Conservation (phyloP, 2,888 invertebrate genomes). For the Villa cingulata region DNA sequence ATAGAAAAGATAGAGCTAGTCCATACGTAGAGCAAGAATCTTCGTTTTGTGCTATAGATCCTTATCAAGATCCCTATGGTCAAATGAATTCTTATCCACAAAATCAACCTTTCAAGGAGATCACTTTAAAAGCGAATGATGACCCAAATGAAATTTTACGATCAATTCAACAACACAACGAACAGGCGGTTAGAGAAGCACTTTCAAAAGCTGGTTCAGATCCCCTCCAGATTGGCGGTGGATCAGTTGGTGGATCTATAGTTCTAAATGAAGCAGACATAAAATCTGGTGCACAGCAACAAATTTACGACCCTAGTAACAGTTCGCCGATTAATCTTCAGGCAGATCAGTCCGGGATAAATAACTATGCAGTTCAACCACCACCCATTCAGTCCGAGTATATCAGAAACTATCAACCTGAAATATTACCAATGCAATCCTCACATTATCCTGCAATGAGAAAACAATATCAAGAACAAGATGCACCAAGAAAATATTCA, state of each 20-base stretch:
- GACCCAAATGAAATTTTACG: conserved; percentile 3
- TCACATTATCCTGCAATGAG: not conserved
- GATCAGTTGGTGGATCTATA: not conserved
- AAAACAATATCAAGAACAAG: not conserved
- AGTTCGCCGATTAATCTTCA: not conserved
- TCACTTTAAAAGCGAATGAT: not conserved
- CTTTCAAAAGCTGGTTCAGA: conserved; percentile 2
- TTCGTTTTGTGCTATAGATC: not conserved
- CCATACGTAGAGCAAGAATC: not conserved
- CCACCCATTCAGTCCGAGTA: not conserved
- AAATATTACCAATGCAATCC: not conserved
- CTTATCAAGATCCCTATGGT: not conserved
- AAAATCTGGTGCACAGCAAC: not conserved
- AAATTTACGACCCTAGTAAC: not conserved
- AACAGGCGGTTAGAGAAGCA: conserved; percentile 3
- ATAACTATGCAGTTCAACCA: not conserved
- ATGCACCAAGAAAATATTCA: not conserved
- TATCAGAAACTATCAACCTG: not conserved
- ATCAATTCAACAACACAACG: conserved; percentile 3
- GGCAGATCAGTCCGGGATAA: not conserved
- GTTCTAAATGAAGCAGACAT: not conserved
- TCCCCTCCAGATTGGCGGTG: not conserved
- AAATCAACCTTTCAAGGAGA: not conserved
- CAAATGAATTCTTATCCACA: not conserved
- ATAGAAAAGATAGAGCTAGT: not conserved